Percentiles rank a stretch among this genome's conserved stretches.
These are phyloP conservation scores for Drosophila crucigera DNA, from an alignment of 2,888 invertebrate genomes.

Conservation along the genomic window DNA sequence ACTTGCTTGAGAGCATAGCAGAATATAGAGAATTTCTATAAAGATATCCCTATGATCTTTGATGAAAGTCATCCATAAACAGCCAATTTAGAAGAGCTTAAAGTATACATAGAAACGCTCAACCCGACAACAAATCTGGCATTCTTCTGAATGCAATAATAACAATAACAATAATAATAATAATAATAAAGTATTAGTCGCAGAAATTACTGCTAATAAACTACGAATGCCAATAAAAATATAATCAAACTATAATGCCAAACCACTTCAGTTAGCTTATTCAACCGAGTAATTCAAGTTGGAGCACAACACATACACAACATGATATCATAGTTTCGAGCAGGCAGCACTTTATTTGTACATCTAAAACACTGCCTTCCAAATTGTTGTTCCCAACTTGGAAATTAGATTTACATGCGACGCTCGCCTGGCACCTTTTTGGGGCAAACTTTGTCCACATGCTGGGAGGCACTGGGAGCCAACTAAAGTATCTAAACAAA, in stretches of 20 bases:
- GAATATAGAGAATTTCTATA: neutral
- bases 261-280: neutral
- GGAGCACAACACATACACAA: neutral
- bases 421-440: constrained; percentile 55
- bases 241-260: neutral
- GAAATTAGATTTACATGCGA: constrained; percentile 75
- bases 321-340: neutral
- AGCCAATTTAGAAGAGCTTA: neutral
- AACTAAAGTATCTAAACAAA: constrained; percentile 60
- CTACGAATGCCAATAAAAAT: neutral
- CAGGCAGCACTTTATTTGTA: neutral
- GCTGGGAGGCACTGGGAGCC: neutral
- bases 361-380: constrained; percentile 6
- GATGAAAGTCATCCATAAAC: neutral
- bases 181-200: neutral
- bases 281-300: neutral
- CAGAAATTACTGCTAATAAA: neutral
- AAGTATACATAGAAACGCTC: neutral
- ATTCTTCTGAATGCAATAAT: neutral
- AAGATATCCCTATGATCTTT: neutral
- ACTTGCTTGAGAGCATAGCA: neutral
- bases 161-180: too few species aligned
- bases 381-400: constrained; percentile 63
- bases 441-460: constrained; percentile 52
- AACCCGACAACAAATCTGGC: too few species aligned